Evolutionary conservation across 1,140 invertebrate species (phyloP), one percentile per base, ranked within the genome.

Genomic region (Halictus rubicundus): DNA sequence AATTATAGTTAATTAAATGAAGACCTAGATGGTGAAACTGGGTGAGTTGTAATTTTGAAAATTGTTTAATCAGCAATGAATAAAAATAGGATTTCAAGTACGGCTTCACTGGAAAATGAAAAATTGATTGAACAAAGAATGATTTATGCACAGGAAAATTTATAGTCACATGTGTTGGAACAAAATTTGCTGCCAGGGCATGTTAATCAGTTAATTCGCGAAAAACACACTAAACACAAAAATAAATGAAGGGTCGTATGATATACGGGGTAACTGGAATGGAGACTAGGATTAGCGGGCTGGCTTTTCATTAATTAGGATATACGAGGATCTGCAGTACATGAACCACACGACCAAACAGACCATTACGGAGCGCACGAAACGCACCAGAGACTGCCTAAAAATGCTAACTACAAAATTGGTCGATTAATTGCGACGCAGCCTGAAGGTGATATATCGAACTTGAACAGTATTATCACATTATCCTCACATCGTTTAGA

Each of bases 301-400:
- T 60, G 23, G 59, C 59, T 60, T 25, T 60, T 60, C 59, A 60
- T 60, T 60, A 60, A 60, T 60, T 60, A 60, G 59, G 59, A 60
- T 60, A 23, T 23, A 60, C 59, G 59, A 60, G 23, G 59, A 60
- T 60, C 10, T 27, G 12, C 23, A 60, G 23, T 60, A 60, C 59
- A 25, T 14, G 59, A 25, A 27, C 59, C 23, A 12, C 59, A 25
- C 23, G 1, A 25, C 10, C 3, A 27, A 60, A 60, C 59, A 60
- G 10, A 60, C 23, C 23, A 23, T 60, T 23, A 14, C 27, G 59
- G 23, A 5, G 23, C 12, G 2, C 23, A 12, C 23, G 23, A 27
- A 60, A 60, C 25, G 12, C 23, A 59, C 57, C 10, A 25, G n/a
- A 59, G 57, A 59, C 23, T 4, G 12, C 4, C 57, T 23, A 59